Base-by-base conservation (phyloP, 2,113 vertebrate species). In the Channa maculata region DNA sequence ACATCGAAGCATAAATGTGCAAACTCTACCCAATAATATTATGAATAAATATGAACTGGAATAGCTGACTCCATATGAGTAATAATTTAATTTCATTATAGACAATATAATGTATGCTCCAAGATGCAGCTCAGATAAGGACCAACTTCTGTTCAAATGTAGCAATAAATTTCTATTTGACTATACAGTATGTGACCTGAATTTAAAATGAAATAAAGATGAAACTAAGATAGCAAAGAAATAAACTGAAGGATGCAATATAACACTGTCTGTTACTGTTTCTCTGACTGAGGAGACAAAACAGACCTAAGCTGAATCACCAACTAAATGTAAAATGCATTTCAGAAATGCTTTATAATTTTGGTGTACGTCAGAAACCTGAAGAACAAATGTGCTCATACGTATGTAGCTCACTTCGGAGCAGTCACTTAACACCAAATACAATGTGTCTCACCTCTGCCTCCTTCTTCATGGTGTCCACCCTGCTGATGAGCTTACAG, bases 401-500 rank as follows among this genome's bases (percentile, higher is more conserved):
- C 67, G 13, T 5, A 55, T 57, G 2, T n/a, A 8, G n/a, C 8
- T 15, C 15, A 14, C 14, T 39, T 15, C 52, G 54, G 37, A 54
- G 6, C 38, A 2, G 7, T 36, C 4, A n/a, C 0, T 15, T 3
- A 24, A 11, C 9, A 24, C 3, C 41, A 5, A 13, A 36, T 48
- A 3, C 41, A 63, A 37, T 8, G 5, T n/a, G 10, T 15, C 87
- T 94, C 93, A 99, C 98, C 97, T 99, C 96, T 4, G 96, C 94
- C 93, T 98, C 96, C 81, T 96, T 96, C 93, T 95, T 98, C 83
- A 99, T 96, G 70, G 94, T 94, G 81, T 98, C 97, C 82, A 99
- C 96, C 91, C 95, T 95, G 92, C 89, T 97, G 93, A 98, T 95
- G 77, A 99, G 97, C 89, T 99, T 99, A 86, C 97, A 97, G 82